A percentile compares a stretch with the other conserved stretches of the same genome.
These are phyloP conservation scores for Drosophila setosimentum DNA, from an alignment of 2,888 invertebrate species.

Conservation along the genomic window DNA sequence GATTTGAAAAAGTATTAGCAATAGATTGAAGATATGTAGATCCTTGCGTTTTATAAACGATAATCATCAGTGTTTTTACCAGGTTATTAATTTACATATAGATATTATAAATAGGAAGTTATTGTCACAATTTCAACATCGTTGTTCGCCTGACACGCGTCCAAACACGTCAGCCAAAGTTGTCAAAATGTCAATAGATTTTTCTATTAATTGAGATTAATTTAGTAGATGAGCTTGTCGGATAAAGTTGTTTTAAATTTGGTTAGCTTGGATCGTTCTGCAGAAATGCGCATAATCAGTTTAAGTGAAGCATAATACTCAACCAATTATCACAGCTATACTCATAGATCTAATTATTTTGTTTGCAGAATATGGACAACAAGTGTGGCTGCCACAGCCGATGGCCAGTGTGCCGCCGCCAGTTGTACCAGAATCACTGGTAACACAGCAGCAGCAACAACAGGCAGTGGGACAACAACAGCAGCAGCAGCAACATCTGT, in stretches of 20 bases:
- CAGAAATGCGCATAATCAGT: not conserved
- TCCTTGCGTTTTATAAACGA: not conserved
- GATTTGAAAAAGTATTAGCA: not conserved
- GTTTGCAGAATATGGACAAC: constrained; percentile 73
- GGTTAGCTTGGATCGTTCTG: not conserved
- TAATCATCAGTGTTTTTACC: not conserved
- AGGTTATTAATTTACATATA: not conserved
- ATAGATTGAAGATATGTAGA: not conserved
- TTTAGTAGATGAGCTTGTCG: not conserved
- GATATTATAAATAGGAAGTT: not conserved
- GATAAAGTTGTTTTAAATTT: not conserved
- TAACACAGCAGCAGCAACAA: constrained; percentile 40
- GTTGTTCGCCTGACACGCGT: not conserved
- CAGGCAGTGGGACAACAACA: constrained; percentile 30
- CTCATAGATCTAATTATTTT: not conserved
- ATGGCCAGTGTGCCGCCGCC: constrained; percentile 49
- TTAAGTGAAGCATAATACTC: not conserved
- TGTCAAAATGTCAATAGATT: not conserved
- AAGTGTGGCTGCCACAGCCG: constrained; percentile 75
- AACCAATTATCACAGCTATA: not conserved
- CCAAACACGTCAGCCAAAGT: not conserved
- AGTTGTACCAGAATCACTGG: constrained; percentile 34
- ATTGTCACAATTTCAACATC: not conserved
- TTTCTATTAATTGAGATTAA: not conserved
- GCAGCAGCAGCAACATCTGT: constrained; percentile 26